A percentile compares a stretch with the other conserved stretches of the same genome.
phyloP scores from a whole-genome alignment of 2,888 invertebrate species.

The Drosophila austrosaltans region DNA sequence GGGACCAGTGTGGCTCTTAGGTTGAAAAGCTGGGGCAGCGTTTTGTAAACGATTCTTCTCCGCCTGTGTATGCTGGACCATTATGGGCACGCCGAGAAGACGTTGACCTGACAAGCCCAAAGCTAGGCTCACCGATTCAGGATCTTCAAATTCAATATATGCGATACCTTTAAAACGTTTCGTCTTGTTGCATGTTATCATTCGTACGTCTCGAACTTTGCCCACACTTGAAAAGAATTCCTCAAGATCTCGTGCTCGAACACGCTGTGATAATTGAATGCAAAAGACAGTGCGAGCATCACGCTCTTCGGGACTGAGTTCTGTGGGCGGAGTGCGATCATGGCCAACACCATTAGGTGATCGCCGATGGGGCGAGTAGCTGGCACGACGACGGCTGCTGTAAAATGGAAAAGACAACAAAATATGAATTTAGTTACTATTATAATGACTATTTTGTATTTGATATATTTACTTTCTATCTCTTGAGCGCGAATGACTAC shows the following conservation, averaged over 20 bases:
- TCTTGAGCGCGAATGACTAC: slow-evolving; percentile 75
- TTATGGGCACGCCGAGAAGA: slow-evolving; percentile 96
- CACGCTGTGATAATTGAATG: slow-evolving; percentile 98
- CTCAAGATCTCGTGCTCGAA: slow-evolving; percentile 96
- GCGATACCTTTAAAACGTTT: slow-evolving; percentile 99
- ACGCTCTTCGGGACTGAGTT: slow-evolving; percentile 97
- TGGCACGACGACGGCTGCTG: slow-evolving; percentile 80
- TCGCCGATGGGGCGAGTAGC: slow-evolving; percentile 82
- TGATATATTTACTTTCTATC: slow-evolving; percentile 74
- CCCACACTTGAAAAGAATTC: slow-evolving; percentile 99
- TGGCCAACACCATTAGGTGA: slow-evolving; percentile 85
- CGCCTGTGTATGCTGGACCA: slow-evolving; percentile 98
- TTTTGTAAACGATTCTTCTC: slow-evolving; percentile 97
- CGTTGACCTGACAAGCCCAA: slow-evolving; percentile 98
- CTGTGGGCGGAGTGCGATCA: slow-evolving; percentile 86
- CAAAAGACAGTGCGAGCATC: slow-evolving; percentile 99
- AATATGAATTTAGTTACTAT: background rate
- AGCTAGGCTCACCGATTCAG: slow-evolving; percentile 98
- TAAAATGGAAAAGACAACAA: background rate
- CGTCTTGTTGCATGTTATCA: slow-evolving; percentile 99
- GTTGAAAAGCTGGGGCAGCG: slow-evolving; percentile 92
- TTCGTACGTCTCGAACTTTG: slow-evolving; percentile 98
- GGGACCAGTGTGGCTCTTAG: slow-evolving; percentile 95
- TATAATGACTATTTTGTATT: background rate
- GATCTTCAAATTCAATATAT: slow-evolving; percentile 99